phyloP scores from a whole-genome alignment of 2,113 vertebrate genomes.

The Camarhynchus parvulus region DNA sequence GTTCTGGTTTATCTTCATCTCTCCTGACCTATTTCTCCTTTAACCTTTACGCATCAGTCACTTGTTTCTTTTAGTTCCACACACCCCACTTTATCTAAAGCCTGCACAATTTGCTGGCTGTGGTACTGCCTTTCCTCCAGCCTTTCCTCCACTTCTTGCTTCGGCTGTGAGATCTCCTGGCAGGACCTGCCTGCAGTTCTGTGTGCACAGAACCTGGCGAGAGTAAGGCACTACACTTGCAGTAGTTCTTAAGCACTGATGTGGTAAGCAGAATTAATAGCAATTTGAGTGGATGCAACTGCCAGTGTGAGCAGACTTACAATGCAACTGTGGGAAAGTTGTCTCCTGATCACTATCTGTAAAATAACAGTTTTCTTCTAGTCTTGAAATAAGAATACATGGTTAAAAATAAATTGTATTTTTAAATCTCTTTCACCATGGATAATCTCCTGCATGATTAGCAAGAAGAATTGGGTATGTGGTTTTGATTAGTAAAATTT shows the following conservation, averaged over 20 bases:
- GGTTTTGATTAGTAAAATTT: background rate
- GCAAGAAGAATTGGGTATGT: background rate
- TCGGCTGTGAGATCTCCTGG: background rate
- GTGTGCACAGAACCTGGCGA: background rate
- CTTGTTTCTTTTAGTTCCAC: background rate
- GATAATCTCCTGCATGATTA: background rate
- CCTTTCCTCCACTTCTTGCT: background rate
- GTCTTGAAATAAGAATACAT: background rate
- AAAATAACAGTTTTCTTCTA: constrained; percentile 15
- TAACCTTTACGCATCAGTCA: background rate
- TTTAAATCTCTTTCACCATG: background rate
- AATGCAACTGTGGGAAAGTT: background rate
- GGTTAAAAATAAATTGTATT: background rate
- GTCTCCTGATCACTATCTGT: background rate
- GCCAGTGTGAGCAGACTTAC: background rate
- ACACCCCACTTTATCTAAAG: background rate
- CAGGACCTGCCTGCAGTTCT: background rate
- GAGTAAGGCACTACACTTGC: background rate
- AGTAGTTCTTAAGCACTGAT: background rate
- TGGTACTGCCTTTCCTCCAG: background rate
- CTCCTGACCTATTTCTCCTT: background rate
- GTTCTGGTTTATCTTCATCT: background rate
- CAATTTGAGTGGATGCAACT: background rate
- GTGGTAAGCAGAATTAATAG: background rate
- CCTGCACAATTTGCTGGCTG: background rate